phyloP scores from a whole-genome alignment of 2,113 vertebrate genomes.

The Saccopteryx bilineata region DNA sequence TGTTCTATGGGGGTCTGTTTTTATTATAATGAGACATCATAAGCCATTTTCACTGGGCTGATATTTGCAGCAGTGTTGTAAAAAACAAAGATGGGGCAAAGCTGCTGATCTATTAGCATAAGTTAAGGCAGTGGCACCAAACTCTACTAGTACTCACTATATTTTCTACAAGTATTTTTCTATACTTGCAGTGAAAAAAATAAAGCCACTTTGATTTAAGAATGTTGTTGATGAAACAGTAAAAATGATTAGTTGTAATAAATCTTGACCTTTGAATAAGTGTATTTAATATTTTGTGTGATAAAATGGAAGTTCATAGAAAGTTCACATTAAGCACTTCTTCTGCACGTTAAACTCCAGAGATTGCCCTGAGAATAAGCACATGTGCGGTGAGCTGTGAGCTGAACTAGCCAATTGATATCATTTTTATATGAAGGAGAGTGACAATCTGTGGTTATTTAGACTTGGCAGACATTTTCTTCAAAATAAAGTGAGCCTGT shows the following conservation, averaged over 20 bases:
- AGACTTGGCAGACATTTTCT: constrained; percentile 43
- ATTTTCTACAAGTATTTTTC: not conserved
- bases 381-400: not conserved
- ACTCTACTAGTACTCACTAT: not conserved
- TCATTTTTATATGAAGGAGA: constrained; percentile 40
- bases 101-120: not conserved
- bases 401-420: not conserved
- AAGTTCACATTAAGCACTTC: not conserved
- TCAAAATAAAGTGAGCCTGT: constrained; percentile 38
- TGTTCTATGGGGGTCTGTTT: not conserved
- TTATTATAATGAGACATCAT: not conserved
- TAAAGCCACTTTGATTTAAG: not conserved
- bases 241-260: not conserved
- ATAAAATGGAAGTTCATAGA: not conserved
- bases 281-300: not conserved
- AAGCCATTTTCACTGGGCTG: not conserved
- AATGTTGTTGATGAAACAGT: constrained; percentile 16
- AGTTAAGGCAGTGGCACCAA: not conserved
- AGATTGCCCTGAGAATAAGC: not conserved
- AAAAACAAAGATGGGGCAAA: not conserved
- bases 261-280: constrained; percentile 9
- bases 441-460: not conserved
- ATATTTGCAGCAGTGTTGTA: not conserved
- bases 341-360: not conserved
- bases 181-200: not conserved